phyloP scores from a whole-genome alignment of 2,113 vertebrate genomes.

The Haemorhous mexicanus region DNA sequence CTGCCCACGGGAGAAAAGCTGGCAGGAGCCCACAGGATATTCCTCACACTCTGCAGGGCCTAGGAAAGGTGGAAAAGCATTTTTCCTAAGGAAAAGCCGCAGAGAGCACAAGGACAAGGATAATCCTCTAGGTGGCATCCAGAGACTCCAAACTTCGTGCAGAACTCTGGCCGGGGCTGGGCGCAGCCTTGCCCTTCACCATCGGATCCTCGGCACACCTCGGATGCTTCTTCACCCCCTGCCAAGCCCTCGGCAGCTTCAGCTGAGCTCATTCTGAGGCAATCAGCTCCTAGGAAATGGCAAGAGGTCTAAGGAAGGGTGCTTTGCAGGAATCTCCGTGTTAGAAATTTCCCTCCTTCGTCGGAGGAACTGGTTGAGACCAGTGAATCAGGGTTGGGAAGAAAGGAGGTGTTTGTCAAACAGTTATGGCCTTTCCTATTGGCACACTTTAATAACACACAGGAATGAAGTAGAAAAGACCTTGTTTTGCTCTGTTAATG shows the following conservation, averaged over 20 bases:
- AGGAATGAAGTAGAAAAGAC: neutral
- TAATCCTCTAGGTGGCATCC: constrained; percentile 44
- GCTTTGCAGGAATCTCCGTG: neutral
- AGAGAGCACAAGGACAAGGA: neutral
- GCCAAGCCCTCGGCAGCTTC: neutral
- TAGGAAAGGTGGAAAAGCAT: neutral
- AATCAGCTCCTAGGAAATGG: neutral
- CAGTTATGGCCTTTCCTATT: neutral
- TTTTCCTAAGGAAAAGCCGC: neutral
- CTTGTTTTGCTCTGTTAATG: neutral
- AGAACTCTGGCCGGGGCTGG: fast-evolving
- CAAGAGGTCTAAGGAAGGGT: neutral
- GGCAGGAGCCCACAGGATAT: neutral
- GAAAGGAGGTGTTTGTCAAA: neutral
- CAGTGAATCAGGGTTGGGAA: neutral
- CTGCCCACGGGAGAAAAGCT: neutral
- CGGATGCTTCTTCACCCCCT: neutral
- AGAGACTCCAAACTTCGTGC: neutral
- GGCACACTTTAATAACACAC: neutral
- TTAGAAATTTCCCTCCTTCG: neutral
- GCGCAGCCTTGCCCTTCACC: fast-evolving
- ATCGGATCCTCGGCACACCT: fast-evolving
- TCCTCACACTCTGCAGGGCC: fast-evolving
- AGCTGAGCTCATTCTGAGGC: neutral
- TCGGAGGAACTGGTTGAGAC: neutral